Conservation (phyloP, 2,113 vertebrate genomes). For the Carollia perspicillata region DNA sequence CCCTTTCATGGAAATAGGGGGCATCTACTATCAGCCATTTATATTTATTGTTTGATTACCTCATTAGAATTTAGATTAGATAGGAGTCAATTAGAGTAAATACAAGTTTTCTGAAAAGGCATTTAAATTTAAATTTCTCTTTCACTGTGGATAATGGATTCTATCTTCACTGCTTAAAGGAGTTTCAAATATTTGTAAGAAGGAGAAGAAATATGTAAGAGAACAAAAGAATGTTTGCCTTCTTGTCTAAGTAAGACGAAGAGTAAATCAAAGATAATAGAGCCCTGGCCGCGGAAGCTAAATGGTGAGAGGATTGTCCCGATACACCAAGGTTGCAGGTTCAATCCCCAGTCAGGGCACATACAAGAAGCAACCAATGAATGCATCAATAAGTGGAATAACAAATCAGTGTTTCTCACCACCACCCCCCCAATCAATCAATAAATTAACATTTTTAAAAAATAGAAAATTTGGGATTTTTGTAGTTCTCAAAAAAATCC, state of each 20-base stretch:
- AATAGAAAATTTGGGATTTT: background rate
- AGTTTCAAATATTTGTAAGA: background rate
- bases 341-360: too few relatives aligned
- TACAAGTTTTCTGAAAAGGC: background rate
- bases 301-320: too few relatives aligned
- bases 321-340: too few relatives aligned
- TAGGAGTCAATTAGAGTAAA: background rate
- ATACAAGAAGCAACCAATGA: too few relatives aligned
- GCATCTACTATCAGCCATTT: background rate
- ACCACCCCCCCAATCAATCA: too few relatives aligned
- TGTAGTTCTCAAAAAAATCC: background rate
- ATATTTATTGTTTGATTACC: background rate
- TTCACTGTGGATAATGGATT: background rate
- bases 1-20: background rate
- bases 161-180: background rate
- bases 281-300: background rate
- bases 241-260: background rate
- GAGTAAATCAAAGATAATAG: background rate
- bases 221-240: background rate
- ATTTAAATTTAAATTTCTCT: background rate
- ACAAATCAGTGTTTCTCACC: too few relatives aligned
- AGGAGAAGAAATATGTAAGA: background rate
- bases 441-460: too few relatives aligned
- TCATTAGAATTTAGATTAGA: constrained; percentile 16
- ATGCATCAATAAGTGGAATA: too few relatives aligned